These are phyloP conservation scores for Ammospiza caudacuta DNA, from an alignment of 2,113 vertebrate genomes.

Conservation along the genomic window DNA sequence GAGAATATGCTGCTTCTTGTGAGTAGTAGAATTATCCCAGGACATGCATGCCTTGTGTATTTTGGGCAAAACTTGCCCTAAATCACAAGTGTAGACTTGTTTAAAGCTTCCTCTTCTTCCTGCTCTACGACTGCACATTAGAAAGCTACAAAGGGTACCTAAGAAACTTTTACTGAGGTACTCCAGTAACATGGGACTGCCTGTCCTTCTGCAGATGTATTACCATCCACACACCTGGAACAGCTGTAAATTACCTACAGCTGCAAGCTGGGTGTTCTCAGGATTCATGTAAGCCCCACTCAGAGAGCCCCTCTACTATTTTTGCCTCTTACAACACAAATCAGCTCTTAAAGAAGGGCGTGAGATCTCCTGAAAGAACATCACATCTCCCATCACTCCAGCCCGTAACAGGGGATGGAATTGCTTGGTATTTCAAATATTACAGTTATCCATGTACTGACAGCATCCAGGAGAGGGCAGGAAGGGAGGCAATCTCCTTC, in stretches of 20 bases:
- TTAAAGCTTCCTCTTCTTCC: background rate
- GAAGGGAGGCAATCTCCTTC: conserved; percentile 40
- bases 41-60: background rate
- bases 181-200: background rate
- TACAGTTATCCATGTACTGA: background rate
- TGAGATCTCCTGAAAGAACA: background rate
- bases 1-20: background rate
- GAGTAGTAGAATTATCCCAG: background rate
- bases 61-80: background rate
- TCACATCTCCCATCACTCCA: background rate
- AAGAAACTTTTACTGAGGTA: background rate
- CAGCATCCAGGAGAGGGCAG: conserved; percentile 21
- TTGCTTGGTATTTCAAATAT: conserved; percentile 48
- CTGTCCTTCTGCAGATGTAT: background rate
- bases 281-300: background rate
- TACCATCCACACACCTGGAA: background rate
- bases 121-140: background rate
- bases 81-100: background rate
- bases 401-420: background rate
- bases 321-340: background rate
- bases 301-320: background rate
- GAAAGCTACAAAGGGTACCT: background rate
- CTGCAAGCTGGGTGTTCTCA: background rate
- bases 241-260: background rate
- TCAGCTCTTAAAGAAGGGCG: background rate